Evolutionary conservation across 2,113 vertebrate genomes (phyloP), one percentile per base, ranked within the genome.

Genomic region (Paramormyrops kingsleyae): DNA sequence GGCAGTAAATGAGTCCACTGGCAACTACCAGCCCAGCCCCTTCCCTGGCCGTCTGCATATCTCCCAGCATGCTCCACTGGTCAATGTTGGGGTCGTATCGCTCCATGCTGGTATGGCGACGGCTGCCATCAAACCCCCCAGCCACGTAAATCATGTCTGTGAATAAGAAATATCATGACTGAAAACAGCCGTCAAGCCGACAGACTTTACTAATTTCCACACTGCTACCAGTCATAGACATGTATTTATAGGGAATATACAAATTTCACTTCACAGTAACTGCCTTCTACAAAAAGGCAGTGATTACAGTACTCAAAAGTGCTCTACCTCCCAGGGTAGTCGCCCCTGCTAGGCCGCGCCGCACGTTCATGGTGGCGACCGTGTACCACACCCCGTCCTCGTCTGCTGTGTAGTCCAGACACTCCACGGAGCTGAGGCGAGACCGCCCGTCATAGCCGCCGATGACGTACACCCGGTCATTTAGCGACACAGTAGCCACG

Each of bases 351-450:
- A 99, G 96, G 62, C 99, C 99, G 4, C 98, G 94, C 0, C 99
- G 96, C 7, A 99, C 99, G 0, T 99, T 99, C 99, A 99, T 99
- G 0, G 98, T 98, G 62, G 99, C 99, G 44, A 99, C 98, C 0
- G 98, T 99, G 91, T 99, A 99, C 99, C 99, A 99, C 89, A 99
- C 98, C 0, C 98, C 98, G 3, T 99, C 99, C 94, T 99, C 98
- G 1, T 99, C 99, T 0, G 98, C 96, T 0, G 98, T 98, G 91
- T 99, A 99, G 92, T 99, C 98, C 92, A 99, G 94, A 92, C 98
- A 99, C 92, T 99, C 99, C 90, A 99, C 99, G 0, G 99, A 99
- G 93, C 99, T 99, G 94, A 99, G 97, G 3, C 98, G 95, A 0
- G 98, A 99, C 8, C 98, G 97, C 0, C 99, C 98, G 0, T 99